These are phyloP conservation scores for Parazoanthus darwini DNA, from an alignment of 92 coral and sea anemone species.

Conservation along the genomic window DNA sequence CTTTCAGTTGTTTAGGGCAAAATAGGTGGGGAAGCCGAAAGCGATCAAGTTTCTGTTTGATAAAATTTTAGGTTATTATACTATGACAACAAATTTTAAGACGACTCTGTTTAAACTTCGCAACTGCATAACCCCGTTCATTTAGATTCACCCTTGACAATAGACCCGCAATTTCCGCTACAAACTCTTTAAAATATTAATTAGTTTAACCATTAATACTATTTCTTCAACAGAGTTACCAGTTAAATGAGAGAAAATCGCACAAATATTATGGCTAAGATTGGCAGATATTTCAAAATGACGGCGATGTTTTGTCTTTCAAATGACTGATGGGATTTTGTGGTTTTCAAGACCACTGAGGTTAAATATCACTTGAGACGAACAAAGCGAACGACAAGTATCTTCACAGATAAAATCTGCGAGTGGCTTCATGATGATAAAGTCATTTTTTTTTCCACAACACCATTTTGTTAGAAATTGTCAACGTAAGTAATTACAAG, in stretches of 20 bases:
- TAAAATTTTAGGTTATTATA: not conserved
- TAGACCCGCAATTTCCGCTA: conserved; percentile 1
- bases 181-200: conserved; percentile 15
- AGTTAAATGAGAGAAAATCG: not conserved
- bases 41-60: not conserved
- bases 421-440: not conserved
- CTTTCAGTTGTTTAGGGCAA: not conserved
- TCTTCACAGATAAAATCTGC: not conserved
- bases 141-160: not conserved
- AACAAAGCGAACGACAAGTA: not conserved
- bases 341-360: not conserved
- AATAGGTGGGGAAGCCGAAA: not conserved
- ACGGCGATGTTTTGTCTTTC: conserved; percentile 18
- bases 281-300: not conserved
- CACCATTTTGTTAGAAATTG: not conserved
- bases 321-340: not conserved
- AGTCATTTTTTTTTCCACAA: not conserved
- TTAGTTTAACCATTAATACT: conserved; percentile 14
- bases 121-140: not conserved
- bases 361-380: not conserved
- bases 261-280: conserved; percentile 31
- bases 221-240: not conserved
- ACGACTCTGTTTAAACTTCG: too few species aligned
- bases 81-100: not conserved
- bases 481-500: conserved; percentile 25